A percentile compares a stretch with the other conserved stretches of the same genome.
These are phyloP conservation scores for Leucozona laternaria DNA, from an alignment of 2,888 invertebrate species.

Conservation along the genomic window DNA sequence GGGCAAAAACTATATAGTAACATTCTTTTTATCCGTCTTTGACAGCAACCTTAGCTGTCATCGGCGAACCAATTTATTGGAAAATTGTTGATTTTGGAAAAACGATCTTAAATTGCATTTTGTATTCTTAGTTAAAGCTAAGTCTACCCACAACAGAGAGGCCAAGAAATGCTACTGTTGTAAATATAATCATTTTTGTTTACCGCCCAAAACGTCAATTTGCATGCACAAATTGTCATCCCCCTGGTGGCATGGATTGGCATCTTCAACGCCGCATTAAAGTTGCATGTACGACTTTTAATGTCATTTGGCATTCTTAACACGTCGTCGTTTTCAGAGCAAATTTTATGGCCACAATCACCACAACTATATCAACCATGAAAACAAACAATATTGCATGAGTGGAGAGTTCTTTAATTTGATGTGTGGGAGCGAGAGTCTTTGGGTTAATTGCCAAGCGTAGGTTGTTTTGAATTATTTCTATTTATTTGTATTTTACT, in stretches of 20 bases:
- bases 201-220: slow-evolving; percentile 59
- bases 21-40: slow-evolving; percentile 20
- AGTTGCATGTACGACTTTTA: slow-evolving; percentile 10
- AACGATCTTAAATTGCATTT: slow-evolving; percentile 27
- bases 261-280: slow-evolving; percentile 54
- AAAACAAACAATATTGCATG: neutral
- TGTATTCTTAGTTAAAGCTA: slow-evolving; percentile 35
- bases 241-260: slow-evolving; percentile 42
- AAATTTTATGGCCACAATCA: slow-evolving; percentile 50
- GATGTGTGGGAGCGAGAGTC: slow-evolving; percentile 14
- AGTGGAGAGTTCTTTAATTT: slow-evolving; percentile 27
- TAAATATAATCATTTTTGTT: slow-evolving; percentile 15
- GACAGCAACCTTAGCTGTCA: slow-evolving; percentile 43
- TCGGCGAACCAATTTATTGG: slow-evolving; percentile 50
- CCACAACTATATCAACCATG: neutral
- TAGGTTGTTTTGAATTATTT: slow-evolving; percentile 29
- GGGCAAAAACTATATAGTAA: slow-evolving; percentile 6
- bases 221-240: slow-evolving; percentile 58
- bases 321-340: slow-evolving; percentile 58
- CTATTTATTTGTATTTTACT: neutral
- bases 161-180: slow-evolving; percentile 47
- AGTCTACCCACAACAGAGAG: neutral
- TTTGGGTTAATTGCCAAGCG: slow-evolving; percentile 36
- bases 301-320: slow-evolving; percentile 43
- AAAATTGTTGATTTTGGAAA: slow-evolving; percentile 42